A percentile compares a stretch with the other conserved stretches of the same genome.
These are phyloP conservation scores for Astropecten irregularis DNA, from an alignment of 53 echinoderm and acorn worm species.

Conservation along the genomic window DNA sequence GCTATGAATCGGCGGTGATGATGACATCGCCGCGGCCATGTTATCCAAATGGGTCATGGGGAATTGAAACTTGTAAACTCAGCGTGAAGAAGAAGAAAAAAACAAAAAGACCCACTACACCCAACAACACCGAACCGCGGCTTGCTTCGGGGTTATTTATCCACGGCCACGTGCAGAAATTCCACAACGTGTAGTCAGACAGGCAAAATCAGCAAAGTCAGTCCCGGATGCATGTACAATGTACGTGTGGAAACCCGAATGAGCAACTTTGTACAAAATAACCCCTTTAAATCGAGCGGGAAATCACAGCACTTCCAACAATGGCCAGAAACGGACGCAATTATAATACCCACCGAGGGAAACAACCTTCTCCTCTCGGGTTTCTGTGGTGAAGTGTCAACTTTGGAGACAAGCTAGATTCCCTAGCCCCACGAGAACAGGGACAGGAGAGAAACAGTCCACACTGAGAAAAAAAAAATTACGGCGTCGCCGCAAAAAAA, in stretches of 20 bases:
- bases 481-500: constrained; percentile 35
- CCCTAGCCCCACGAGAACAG: too few species aligned
- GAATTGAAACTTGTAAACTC: neutral
- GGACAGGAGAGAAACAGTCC: too few species aligned
- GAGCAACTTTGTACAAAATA: constrained; percentile 49
- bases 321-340: constrained; percentile 54
- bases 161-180: constrained; percentile 30
- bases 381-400: constrained; percentile 59
- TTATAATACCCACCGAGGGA: constrained; percentile 30
- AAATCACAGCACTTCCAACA: constrained; percentile 10
- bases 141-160: constrained; percentile 35
- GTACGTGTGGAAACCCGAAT: neutral
- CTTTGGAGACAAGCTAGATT: constrained; percentile 28
- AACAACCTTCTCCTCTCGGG: constrained; percentile 19
- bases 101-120: neutral
- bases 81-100: constrained; percentile 23
- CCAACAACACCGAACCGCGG: constrained; percentile 1
- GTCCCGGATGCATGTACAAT: neutral
- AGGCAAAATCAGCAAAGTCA: constrained; percentile 8
- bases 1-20: constrained; percentile 45
- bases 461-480: too few species aligned
- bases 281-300: constrained; percentile 36
- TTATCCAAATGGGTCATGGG: constrained; percentile 65
- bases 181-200: neutral
- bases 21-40: constrained; percentile 53